These are phyloP conservation scores for Anthonomus grandis DNA, from an alignment of 1,140 invertebrate species.

Conservation along the genomic window DNA sequence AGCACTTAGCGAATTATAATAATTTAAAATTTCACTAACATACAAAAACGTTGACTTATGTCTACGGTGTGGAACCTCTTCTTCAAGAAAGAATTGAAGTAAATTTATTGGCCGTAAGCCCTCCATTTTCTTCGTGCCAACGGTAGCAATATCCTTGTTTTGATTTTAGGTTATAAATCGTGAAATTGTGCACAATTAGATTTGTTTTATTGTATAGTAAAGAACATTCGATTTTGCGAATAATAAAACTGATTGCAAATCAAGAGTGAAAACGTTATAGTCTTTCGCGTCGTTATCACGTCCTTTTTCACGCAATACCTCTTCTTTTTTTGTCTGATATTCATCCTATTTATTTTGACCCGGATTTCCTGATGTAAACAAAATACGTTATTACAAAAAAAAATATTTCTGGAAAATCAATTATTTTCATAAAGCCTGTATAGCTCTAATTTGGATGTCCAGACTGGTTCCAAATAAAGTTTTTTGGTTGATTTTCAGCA, in stretches of 20 bases:
- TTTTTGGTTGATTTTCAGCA: neutral
- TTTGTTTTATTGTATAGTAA: slow-evolving; percentile 21
- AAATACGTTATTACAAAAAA: slow-evolving; percentile 11
- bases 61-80: too few relatives aligned
- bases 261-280: slow-evolving; percentile 5
- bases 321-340: slow-evolving; percentile 5
- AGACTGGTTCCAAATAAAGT: neutral
- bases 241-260: slow-evolving; percentile 18
- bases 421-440: neutral
- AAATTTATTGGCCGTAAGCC: slow-evolving; percentile 37
- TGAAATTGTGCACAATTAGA: slow-evolving; percentile 32
- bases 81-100: slow-evolving; percentile 29
- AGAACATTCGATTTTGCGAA: slow-evolving; percentile 16
- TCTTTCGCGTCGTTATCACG: slow-evolving; percentile 3
- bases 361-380: too few relatives aligned
- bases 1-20: too few relatives aligned
- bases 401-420: slow-evolving; percentile 6
- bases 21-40: too few relatives aligned
- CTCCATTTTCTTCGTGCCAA: slow-evolving; percentile 42
- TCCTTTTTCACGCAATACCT: neutral
- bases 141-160: slow-evolving; percentile 37
- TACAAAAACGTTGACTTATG: too few relatives aligned
- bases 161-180: slow-evolving; percentile 38
- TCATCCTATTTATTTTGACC: slow-evolving; percentile 8
- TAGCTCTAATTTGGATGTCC: too few relatives aligned